A percentile compares a stretch with the other conserved stretches of the same genome.
Conservation (phyloP, 2,888 invertebrate species). For the Abscondita cerata region DNA sequence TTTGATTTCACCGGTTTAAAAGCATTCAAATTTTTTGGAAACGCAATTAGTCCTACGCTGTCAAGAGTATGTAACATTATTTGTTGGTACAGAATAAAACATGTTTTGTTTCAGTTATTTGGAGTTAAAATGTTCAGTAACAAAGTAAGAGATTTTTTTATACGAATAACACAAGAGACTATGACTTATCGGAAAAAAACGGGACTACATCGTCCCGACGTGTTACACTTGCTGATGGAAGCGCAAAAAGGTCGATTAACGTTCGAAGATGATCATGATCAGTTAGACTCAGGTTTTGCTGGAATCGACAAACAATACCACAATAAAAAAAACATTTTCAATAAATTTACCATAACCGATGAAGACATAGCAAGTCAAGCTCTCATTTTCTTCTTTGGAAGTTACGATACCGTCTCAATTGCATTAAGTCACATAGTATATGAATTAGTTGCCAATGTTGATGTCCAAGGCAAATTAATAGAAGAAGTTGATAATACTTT, state of each 20-base stretch:
- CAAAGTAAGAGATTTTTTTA: not conserved
- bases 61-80: not conserved
- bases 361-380: constrained; percentile 6
- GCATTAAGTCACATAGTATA: not conserved
- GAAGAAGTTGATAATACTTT: not conserved
- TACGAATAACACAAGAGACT: constrained; percentile 1
- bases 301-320: not conserved
- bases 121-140: not conserved
- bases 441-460: not conserved
- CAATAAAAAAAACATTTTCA: not conserved
- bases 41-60: not conserved
- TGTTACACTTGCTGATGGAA: constrained; percentile 4
- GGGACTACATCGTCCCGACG: not conserved
- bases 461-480: constrained; percentile 2
- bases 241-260: constrained; percentile 7
- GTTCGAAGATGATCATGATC: not conserved
- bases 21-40: not conserved
- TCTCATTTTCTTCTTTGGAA: constrained; percentile 8
- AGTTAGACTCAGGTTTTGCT: constrained; percentile 4
- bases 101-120: not conserved
- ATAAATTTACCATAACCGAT: not conserved
- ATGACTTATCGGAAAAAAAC: not conserved
- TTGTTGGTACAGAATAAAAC: no score
- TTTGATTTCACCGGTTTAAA: not conserved
- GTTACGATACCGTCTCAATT: constrained; percentile 3